Evolutionary conservation across 2,113 vertebrate species (phyloP).

Genomic region (Tragelaphus scriptus): DNA sequence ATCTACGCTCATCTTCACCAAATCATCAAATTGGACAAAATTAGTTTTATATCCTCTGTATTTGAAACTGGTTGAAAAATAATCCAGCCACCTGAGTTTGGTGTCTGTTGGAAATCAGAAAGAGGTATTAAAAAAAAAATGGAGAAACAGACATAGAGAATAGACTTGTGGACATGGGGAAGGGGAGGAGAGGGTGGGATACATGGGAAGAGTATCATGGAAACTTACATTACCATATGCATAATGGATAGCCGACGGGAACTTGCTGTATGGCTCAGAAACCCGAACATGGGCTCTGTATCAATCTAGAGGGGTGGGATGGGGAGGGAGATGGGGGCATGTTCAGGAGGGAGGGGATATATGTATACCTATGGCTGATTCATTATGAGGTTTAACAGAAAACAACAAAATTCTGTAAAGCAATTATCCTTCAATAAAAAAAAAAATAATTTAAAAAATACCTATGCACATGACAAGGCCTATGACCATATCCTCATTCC

Average conservation of each 20-base stretch:
- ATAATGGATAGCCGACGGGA: background rate
- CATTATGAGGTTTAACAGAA: background rate
- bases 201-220: background rate
- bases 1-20: background rate
- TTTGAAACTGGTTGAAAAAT: slow-evolving; percentile 9
- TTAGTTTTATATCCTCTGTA: background rate
- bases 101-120: background rate
- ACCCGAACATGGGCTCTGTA: background rate
- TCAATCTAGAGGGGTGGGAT: background rate
- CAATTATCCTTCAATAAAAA: background rate
- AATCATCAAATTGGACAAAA: background rate
- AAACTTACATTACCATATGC: background rate
- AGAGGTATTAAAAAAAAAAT: background rate
- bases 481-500: background rate
- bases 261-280: background rate
- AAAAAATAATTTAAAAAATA: background rate
- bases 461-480: background rate
- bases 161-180: background rate
- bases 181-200: background rate
- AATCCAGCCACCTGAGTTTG: background rate
- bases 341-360: background rate
- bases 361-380: background rate
- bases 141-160: background rate
- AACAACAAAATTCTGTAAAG: background rate
- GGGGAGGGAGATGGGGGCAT: background rate